These are phyloP conservation scores for Meandrina meandrites DNA, from an alignment of 92 coral and sea anemone genomes.

Conservation along the genomic window DNA sequence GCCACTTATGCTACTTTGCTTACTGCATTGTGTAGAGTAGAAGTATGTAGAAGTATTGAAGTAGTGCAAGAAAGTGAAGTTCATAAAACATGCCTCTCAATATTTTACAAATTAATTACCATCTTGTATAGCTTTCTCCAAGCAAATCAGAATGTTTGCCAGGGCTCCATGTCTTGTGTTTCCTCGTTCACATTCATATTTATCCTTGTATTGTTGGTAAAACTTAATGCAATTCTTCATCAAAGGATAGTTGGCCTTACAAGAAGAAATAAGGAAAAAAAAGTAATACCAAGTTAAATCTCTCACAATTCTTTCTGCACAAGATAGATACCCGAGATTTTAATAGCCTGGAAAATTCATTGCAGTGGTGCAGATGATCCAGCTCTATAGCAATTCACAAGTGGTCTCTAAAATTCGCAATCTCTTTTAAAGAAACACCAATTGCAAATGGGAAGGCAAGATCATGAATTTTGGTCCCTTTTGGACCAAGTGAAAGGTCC, in stretches of 20 bases:
- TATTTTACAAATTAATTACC: slow-evolving; percentile 48
- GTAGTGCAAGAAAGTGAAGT: background rate
- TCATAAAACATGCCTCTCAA: background rate
- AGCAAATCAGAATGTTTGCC: slow-evolving; percentile 78
- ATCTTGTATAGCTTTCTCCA: slow-evolving; percentile 81
- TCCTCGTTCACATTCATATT: slow-evolving; percentile 57
- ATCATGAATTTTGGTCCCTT: no score
- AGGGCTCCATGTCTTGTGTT: slow-evolving; percentile 75
- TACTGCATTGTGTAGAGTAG: no score
- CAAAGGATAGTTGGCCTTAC: slow-evolving; percentile 85
- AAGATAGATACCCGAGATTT: no score
- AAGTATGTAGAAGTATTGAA: background rate
- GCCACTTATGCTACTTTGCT: background rate
- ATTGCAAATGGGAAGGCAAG: no score
- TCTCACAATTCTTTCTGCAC: no score
- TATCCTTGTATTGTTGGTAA: slow-evolving; percentile 46
- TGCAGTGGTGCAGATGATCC: no score
- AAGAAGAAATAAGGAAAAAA: slow-evolving; percentile 11
- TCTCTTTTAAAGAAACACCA: no score
- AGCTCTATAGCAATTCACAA: no score
- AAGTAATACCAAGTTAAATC: no score
- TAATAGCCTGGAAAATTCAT: no score
- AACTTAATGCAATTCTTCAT: slow-evolving; percentile 73
- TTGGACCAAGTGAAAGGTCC: no score
- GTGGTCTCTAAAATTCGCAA: no score